Evolutionary conservation across 1,140 invertebrate species (phyloP), one percentile per base, ranked within the genome.

Genomic region (Hirudo medicinalis): DNA sequence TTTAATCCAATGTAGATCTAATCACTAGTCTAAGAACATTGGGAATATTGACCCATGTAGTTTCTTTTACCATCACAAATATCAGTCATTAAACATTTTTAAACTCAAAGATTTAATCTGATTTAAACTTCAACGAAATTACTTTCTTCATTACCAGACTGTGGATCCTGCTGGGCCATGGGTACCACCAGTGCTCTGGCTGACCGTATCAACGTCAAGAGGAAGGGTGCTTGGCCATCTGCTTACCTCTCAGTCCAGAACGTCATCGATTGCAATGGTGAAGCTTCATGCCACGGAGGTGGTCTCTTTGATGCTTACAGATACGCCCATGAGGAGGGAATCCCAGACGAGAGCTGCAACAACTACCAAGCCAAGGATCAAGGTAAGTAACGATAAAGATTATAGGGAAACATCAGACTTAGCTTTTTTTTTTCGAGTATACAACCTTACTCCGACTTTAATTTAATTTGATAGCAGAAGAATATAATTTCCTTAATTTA

Each of bases 131-230:
- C 15, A 49, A 49, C 19, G 3, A 5, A 27, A 25, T 11, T n/a
- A 25, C 25, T 3, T 17, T 25, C 17, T 63, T 15, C 9, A 9
- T 27, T 20, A 0, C 19, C 71, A 85, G 83, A 85, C 72, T 85
- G 84, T 78, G 84, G 84, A n/a, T 85, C 84, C 5, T 85, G 84
- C 72, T 85, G 84, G 84, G 84, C 82, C 9, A 81, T 82, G 78
- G 82, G 82, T 40, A 78, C 79, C 6, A 83, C 81, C n/a, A 82
- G 80, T 77, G 79, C 84, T 3, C 43, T 85, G 66, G 84, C 84
- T 60, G 84, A 85, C 75, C 76, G 84, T 70, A 83, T 85, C 72
- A 85, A 85, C 76, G 84, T 85, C 72, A 78, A 79, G 71, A 74
- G 84, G 54, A 80, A 80, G 69, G 81, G 77, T 27, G 79, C 77